Base-by-base conservation (phyloP, 2,113 vertebrate genomes). In the Xyrauchen texanus region DNA sequence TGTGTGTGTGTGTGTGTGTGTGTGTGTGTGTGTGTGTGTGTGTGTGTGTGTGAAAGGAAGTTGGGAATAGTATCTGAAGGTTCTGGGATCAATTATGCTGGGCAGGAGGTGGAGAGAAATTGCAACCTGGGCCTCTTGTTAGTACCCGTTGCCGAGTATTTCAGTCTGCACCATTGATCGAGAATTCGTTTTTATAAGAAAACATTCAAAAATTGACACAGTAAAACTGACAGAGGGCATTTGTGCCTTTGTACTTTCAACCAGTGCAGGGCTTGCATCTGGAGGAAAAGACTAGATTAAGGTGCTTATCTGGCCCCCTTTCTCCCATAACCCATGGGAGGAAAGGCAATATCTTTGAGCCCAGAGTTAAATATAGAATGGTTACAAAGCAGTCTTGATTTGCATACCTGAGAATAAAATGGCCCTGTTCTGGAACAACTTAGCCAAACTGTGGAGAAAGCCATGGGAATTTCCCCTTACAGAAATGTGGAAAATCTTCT, bases 331-430 rank as follows among this genome's bases (percentile, higher is more conserved):
- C 69, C 79, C 78, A 76, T 62, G 81, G 81, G 82, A 81, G 79
- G 69, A 77, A 86, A 81, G 65, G 16, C 82, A 58, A 77, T 77
- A 84, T 79, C 80, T 71, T 64, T 16, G 47, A 81, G 80, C 79
- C 74, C 44, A 51, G 65, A 75, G 84, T 85, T 88, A 85, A 78
- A 85, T 85, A 85, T 84, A 85, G 84, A 77, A 84, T 66, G 68
- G 82, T 73, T 71, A 78, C 81, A 53, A 65, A 76, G 52, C 70
- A 60, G 51, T 72, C 57, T 60, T 67, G 61, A 81, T 86, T 86
- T 77, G 77, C 81, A 87, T 83, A 83, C 72, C 81, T 78, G 81
- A 52, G 72, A 77, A 74, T 78, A 76, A 86, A 79, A 81, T 51
- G 55, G 61, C 70, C 12, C 77, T 76, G 62, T 81, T 81, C 82